phyloP scores from a whole-genome alignment of 2,113 vertebrate species.

The Condylura cristata region DNA sequence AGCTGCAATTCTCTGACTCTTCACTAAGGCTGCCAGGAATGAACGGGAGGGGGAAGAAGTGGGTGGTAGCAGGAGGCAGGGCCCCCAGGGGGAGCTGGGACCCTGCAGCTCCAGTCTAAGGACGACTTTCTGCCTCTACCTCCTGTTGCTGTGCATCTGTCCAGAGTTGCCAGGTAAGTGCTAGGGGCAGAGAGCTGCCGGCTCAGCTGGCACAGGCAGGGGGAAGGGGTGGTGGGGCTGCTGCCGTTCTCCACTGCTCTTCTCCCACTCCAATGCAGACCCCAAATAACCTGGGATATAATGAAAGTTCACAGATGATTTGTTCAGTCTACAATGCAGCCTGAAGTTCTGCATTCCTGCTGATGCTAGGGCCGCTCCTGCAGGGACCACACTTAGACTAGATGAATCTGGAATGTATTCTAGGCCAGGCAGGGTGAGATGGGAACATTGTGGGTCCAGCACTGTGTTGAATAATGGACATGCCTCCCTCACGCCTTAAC shows the following conservation, averaged over 20 bases:
- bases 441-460: background rate
- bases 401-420: background rate
- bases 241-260: background rate
- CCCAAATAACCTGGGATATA: background rate
- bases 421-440: background rate
- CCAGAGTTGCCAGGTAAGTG: constrained; percentile 45
- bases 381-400: background rate
- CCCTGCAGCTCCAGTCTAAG: background rate
- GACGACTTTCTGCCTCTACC: background rate
- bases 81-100: background rate
- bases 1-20: background rate
- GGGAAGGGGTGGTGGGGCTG: rapidly evolving
- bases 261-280: background rate
- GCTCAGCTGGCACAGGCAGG: background rate
- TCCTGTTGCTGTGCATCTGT: background rate
- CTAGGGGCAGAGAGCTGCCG: background rate
- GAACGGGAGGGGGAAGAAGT: constrained; percentile 51
- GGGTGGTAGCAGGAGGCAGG: constrained; percentile 54
- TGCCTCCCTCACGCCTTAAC: background rate
- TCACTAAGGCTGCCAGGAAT: constrained; percentile 58
- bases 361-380: background rate
- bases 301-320: background rate
- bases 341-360: background rate
- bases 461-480: background rate
- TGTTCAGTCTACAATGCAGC: background rate